These are phyloP conservation scores for Sitta carolinensis DNA, from an alignment of 2,797 vertebrate genomes.

Conservation along the genomic window DNA sequence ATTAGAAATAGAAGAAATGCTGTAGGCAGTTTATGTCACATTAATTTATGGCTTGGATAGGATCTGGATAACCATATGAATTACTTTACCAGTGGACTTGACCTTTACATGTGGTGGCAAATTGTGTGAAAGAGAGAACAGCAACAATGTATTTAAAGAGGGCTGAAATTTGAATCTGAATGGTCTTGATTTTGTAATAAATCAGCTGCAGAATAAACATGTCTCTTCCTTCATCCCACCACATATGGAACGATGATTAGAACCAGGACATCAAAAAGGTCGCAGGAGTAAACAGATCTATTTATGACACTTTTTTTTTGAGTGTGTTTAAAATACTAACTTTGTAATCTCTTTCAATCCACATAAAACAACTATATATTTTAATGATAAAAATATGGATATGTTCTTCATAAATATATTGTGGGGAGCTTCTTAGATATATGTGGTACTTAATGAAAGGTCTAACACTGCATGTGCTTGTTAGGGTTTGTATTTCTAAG, in stretches of 20 bases:
- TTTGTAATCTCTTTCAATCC: not conserved
- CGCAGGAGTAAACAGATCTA: not conserved
- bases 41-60: slow-evolving; percentile 59
- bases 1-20: slow-evolving; percentile 43
- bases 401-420: not conserved
- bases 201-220: slow-evolving; percentile 55
- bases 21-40: slow-evolving; percentile 50
- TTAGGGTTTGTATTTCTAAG: not conserved
- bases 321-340: not conserved
- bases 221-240: not conserved
- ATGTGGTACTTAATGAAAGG: not conserved
- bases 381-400: slow-evolving; percentile 10
- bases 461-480: not conserved
- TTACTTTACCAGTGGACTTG: slow-evolving; percentile 61
- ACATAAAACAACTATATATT: not conserved
- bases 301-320: not conserved
- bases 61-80: slow-evolving; percentile 52
- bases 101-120: slow-evolving; percentile 61
- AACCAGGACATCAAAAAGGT: slow-evolving; percentile 45
- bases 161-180: slow-evolving; percentile 42
- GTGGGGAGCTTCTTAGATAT: not conserved
- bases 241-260: slow-evolving; percentile 35
- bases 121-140: slow-evolving; percentile 5
- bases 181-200: slow-evolving; percentile 50
- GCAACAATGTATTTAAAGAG: slow-evolving; percentile 33